Percentiles rank a stretch among this genome's conserved stretches.
Conservation (phyloP, 2,888 invertebrate genomes). For the Heliconius ismenius region DNA sequence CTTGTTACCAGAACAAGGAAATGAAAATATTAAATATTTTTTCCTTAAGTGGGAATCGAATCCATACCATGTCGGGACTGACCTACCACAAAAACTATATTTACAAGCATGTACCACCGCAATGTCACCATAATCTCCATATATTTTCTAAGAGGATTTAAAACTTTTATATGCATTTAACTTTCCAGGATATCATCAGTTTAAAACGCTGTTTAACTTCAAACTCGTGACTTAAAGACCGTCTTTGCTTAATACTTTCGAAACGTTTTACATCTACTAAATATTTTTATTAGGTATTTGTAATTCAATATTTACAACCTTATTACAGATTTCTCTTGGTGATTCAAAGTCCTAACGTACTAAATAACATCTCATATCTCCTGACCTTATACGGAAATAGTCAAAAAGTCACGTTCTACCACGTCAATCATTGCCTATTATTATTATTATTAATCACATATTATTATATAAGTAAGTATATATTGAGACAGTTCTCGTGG, state of each 20-base stretch:
- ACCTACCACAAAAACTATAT: neutral
- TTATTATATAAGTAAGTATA: no score
- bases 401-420: no score
- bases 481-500: no score
- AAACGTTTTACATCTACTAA: slow-evolving; percentile 2
- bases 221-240: slow-evolving; percentile 40
- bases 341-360: no score
- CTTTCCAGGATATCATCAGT: slow-evolving; percentile 34
- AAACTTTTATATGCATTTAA: slow-evolving; percentile 29
- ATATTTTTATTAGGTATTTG: neutral
- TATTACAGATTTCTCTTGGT: no score
- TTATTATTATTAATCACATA: no score
- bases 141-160: slow-evolving; percentile 20
- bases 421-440: no score
- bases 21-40: neutral
- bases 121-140: neutral
- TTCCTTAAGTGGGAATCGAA: neutral
- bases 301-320: neutral
- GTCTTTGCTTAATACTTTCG: slow-evolving; percentile 25
- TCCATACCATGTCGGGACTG: neutral
- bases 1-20: neutral
- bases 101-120: neutral
- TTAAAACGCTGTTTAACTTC: slow-evolving; percentile 39
- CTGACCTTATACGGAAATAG: no score
- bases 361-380: no score